These are phyloP conservation scores for Aelia acuminata DNA, from an alignment of 2,888 invertebrate genomes.

Conservation along the genomic window DNA sequence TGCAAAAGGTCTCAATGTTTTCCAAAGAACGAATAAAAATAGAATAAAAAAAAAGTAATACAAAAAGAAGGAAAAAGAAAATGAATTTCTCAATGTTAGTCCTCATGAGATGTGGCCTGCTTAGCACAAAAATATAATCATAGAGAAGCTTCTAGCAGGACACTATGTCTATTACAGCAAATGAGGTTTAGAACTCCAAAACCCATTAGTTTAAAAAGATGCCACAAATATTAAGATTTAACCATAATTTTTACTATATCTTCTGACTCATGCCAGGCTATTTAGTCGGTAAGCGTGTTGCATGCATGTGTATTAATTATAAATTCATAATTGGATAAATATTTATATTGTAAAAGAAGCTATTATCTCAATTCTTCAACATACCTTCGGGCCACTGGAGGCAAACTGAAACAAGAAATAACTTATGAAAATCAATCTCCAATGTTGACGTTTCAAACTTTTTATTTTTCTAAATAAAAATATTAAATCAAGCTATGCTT, in stretches of 20 bases:
- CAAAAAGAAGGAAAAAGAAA: conserved; percentile 32
- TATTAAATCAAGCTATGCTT: conserved; percentile 30
- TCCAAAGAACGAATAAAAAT: background rate
- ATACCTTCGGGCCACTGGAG: conserved; percentile 93
- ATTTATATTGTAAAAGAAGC: conserved; percentile 57
- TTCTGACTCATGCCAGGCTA: conserved; percentile 66
- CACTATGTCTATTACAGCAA: conserved; percentile 63
- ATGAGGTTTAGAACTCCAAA: conserved; percentile 64
- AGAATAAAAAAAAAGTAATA: background rate
- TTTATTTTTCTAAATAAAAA: background rate
- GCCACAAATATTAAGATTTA: conserved; percentile 64
- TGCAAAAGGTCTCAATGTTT: conserved; percentile 28
- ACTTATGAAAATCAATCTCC: conserved; percentile 58
- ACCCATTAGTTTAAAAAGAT: conserved; percentile 64
- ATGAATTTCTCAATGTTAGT: conserved; percentile 53
- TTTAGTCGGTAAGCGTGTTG: conserved; percentile 65
- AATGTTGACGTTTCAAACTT: background rate
- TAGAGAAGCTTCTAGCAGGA: conserved; percentile 63
- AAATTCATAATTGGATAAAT: conserved; percentile 58
- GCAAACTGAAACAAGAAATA: conserved; percentile 81
- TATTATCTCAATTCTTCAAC: conserved; percentile 68
- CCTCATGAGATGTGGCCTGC: conserved; percentile 63
- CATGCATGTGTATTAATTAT: conserved; percentile 65
- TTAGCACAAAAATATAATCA: conserved; percentile 62
- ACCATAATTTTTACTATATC: conserved; percentile 64